Conservation (phyloP, 2,113 vertebrate species). For the Etia nguti region DNA sequence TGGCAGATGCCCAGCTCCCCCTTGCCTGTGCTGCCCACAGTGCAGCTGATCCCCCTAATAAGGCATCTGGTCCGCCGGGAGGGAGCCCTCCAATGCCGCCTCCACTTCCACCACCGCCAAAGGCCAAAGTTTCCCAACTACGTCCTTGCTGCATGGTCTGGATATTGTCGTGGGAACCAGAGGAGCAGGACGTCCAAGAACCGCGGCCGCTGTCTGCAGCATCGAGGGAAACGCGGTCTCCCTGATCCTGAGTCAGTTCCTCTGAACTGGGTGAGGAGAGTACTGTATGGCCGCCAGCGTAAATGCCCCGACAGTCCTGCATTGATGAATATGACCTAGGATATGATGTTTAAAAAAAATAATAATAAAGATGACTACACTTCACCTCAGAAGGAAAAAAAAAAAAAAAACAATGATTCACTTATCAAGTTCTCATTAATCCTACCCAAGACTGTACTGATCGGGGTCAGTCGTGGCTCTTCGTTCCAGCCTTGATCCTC, state of each 20-base stretch:
- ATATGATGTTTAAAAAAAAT: neutral
- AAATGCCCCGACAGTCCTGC: slow-evolving; percentile 87
- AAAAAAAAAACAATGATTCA: neutral
- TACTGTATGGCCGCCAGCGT: slow-evolving; percentile 80
- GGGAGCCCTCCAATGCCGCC: slow-evolving; percentile 79
- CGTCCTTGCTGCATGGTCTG: slow-evolving; percentile 96
- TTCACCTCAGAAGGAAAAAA: neutral
- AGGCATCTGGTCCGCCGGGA: slow-evolving; percentile 72
- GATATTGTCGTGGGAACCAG: slow-evolving; percentile 96
- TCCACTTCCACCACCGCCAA: slow-evolving; percentile 75
- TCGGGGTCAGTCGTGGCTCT: slow-evolving; percentile 86
- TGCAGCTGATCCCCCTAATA: slow-evolving; percentile 75
- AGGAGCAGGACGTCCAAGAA: slow-evolving; percentile 98
- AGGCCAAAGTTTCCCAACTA: slow-evolving; percentile 91
- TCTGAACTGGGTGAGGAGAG: slow-evolving; percentile 94
- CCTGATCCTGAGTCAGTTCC: slow-evolving; percentile 95
- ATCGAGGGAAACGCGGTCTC: slow-evolving; percentile 91
- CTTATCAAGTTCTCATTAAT: neutral
- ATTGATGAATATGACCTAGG: slow-evolving; percentile 86
- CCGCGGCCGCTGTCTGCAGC: slow-evolving; percentile 96
- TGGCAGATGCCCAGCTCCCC: slow-evolving; percentile 89
- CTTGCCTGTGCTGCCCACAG: slow-evolving; percentile 89
- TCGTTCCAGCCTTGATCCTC: slow-evolving; percentile 82
- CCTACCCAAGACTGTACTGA: slow-evolving; percentile 92
- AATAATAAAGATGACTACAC: neutral